Conservation (phyloP, 2,797 vertebrate species). For the Ataeniobius toweri region DNA sequence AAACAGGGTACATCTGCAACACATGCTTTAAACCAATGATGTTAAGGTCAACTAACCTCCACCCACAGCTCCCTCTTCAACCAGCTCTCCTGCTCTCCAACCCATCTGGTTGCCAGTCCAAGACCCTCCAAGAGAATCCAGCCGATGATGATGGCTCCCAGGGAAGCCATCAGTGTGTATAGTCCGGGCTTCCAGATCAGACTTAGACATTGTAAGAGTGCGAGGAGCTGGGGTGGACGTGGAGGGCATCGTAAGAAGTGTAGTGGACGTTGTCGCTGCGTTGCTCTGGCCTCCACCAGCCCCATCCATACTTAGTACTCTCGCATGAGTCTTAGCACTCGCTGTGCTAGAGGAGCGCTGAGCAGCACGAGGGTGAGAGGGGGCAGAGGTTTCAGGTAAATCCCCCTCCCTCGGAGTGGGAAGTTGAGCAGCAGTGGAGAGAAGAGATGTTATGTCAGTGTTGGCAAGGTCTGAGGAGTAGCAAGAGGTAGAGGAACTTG, state of each 20-base stretch:
- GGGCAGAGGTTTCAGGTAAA: constrained; percentile 64
- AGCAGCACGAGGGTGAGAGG: constrained; percentile 82
- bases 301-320: constrained; percentile 91
- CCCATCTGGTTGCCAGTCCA: constrained; percentile 89
- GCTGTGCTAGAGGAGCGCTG: constrained; percentile 89
- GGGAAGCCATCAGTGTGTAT: constrained; percentile 75
- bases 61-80: constrained; percentile 88
- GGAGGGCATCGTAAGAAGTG: constrained; percentile 72
- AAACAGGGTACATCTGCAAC: not conserved
- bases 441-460: constrained; percentile 70
- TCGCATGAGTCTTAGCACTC: constrained; percentile 91
- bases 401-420: constrained; percentile 74
- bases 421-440: constrained; percentile 69
- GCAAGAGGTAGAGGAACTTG: constrained; percentile 90
- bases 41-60: constrained; percentile 80
- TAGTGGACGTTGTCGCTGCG: constrained; percentile 63
- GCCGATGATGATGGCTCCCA: constrained; percentile 74
- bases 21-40: not conserved
- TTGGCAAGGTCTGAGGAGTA: constrained; percentile 86
- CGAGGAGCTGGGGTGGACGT: constrained; percentile 77
- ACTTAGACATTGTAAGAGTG: constrained; percentile 85
- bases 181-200: constrained; percentile 80
- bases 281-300: constrained; percentile 78
- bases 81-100: constrained; percentile 84
- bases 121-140: constrained; percentile 81